Base-by-base conservation (phyloP, 2,797 vertebrate species). In the Babyrousa celebensis region DNA sequence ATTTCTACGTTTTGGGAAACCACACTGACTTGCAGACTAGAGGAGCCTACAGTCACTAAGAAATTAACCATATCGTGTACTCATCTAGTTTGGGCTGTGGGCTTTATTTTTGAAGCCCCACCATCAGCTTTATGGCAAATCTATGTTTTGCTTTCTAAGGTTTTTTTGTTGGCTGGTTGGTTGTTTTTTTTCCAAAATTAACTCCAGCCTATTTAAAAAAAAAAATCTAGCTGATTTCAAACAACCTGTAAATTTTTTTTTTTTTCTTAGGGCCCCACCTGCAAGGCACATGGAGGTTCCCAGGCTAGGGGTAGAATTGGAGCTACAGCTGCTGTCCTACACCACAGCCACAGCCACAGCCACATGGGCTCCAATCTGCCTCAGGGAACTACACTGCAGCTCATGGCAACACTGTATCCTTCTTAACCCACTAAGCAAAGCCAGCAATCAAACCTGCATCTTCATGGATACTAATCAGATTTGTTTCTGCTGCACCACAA, bases 191-290 rank as follows among this genome's bases (percentile, higher is more conserved):
- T 68, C 80, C 10, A 23, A 79, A 79, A n/a, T 32, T 54, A 88
- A 94, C 6, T 25, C 70, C 8, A 54, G 68, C 11, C 29, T 52
- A 43, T 87, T 97, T 36, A 36, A 36, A 36, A 92, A 88, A 36
- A 63, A 93, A 74, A 93, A 95, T 71, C 60, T 85, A 91, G 48
- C 75, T 95, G 91, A 82, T 93, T 87, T 94, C 88, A 95, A 96
- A 89, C 58, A 86, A 84, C 85, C 62, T 90, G 20, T 74, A 88
- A 91, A 79, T 94, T 92, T 94, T 93, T 97, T 92, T 48, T 48
- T 48, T 9, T 48, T 48, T 48, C 6, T 48, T 48, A 48, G 43
- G 43, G 43, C 43, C 43, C 43, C 43, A 48, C 43, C 5, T 10
- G 43, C 43, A 48, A 6, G 9, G 43, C 43, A 48, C 9, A 6